phyloP scores from a whole-genome alignment of 2,888 invertebrate genomes.

The Chrysodeixis includens region DNA sequence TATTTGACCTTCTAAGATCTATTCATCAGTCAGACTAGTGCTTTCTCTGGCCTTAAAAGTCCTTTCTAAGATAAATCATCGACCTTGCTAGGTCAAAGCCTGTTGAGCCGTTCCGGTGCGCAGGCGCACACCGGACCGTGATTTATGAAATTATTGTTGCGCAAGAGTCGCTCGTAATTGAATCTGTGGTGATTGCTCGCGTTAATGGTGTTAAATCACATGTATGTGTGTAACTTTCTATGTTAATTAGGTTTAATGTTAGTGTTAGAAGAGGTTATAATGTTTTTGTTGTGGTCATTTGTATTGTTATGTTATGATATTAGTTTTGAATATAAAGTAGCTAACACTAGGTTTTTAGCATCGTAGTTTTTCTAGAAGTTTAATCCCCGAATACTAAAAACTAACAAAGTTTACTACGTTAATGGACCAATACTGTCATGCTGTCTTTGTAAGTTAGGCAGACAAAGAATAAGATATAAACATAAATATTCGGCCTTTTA shows the following conservation, averaged over 20 bases:
- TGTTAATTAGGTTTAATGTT: conserved; percentile 8
- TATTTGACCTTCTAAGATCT: conserved; percentile 12
- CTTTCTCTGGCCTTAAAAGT: conserved; percentile 57
- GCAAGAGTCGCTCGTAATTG: conserved; percentile 52
- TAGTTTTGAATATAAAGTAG: background rate
- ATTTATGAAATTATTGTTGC: conserved; percentile 57
- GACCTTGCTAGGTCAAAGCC: conserved; percentile 66
- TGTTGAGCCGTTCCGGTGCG: conserved; percentile 49
- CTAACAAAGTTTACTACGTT: too few relatives aligned
- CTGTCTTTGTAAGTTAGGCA: too few relatives aligned
- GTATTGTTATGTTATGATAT: background rate
- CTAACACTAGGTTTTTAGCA: too few relatives aligned
- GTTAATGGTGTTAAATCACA: conserved; percentile 15
- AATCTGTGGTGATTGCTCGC: conserved; percentile 47
- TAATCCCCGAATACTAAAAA: too few relatives aligned
- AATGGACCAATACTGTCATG: too few relatives aligned
- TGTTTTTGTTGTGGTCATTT: background rate
- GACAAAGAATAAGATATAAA: too few relatives aligned
- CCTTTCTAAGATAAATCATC: conserved; percentile 60
- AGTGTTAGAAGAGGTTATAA: background rate
- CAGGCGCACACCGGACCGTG: conserved; percentile 36
- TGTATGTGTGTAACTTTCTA: conserved; percentile 31
- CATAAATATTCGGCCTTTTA: too few relatives aligned
- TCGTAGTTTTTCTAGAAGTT: too few relatives aligned
- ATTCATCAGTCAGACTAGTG: conserved; percentile 26